Evolutionary conservation across 2,113 vertebrate species (phyloP).

Genomic region (Isichthys henryi): DNA sequence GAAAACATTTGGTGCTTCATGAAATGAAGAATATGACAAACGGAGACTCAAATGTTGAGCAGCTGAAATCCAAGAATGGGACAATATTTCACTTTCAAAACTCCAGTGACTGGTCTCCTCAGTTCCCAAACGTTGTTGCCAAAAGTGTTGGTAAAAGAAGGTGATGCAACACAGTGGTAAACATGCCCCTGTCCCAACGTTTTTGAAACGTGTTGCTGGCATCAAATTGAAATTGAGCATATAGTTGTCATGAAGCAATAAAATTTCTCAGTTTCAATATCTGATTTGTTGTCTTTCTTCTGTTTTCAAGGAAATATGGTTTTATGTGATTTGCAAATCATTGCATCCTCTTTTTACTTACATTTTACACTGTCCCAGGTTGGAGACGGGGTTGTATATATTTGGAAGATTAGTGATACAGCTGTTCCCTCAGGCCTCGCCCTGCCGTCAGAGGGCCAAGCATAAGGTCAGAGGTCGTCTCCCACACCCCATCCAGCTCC

Average conservation of each 20-base stretch:
- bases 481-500: not conserved
- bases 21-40: not conserved
- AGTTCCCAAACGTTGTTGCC: not conserved
- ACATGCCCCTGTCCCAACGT: not conserved
- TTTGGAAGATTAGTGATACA: constrained; percentile 2
- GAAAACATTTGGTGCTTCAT: not conserved
- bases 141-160: not conserved
- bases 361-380: not conserved
- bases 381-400: not conserved
- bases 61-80: not conserved
- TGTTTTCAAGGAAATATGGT: not conserved
- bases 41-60: not conserved
- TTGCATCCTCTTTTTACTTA: not conserved
- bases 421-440: not conserved
- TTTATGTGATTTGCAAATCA: not conserved
- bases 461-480: not conserved
- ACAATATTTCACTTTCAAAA: not conserved
- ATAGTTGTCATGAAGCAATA: not conserved
- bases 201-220: not conserved
- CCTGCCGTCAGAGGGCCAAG: not conserved
- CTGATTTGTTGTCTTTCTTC: not conserved
- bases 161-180: not conserved
- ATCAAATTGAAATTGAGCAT: not conserved
- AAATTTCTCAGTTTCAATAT: not conserved
- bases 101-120: not conserved